Evolutionary conservation across 1,140 invertebrate genomes (phyloP).

Genomic region (Leptinotarsa texana): DNA sequence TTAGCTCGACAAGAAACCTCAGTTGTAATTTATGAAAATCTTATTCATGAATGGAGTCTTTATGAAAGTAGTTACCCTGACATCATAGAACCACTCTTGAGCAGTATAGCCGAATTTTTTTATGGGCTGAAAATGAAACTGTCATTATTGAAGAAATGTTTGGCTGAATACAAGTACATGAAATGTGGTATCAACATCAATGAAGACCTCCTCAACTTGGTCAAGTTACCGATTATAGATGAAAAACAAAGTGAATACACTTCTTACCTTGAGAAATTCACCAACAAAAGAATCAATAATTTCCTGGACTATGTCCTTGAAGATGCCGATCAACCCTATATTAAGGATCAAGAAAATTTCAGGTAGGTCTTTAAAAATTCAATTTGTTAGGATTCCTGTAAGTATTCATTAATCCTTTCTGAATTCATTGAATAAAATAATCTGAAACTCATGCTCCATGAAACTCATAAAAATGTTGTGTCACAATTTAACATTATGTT

Average conservation of each 20-base stretch:
- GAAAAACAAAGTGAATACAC: constrained; percentile 53
- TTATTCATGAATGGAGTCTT: constrained; percentile 59
- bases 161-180: constrained; percentile 39
- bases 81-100: constrained; percentile 65
- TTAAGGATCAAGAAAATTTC: constrained; percentile 49
- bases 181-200: constrained; percentile 37
- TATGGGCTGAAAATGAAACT: constrained; percentile 61
- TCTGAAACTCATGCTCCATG: too few relatives aligned
- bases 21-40: constrained; percentile 41
- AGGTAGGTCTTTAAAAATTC: constrained; percentile 38
- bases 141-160: constrained; percentile 54
- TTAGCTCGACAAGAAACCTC: constrained; percentile 33
- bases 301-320: constrained; percentile 41
- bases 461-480: too few relatives aligned
- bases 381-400: too few relatives aligned
- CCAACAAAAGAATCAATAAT: constrained; percentile 50
- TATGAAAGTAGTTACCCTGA: constrained; percentile 69
- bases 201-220: constrained; percentile 53
- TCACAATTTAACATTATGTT: too few relatives aligned
- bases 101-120: constrained; percentile 64
- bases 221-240: constrained; percentile 58
- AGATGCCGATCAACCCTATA: constrained; percentile 36
- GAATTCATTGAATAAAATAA: too few relatives aligned
- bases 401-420: too few relatives aligned
- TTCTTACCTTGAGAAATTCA: constrained; percentile 56